A percentile compares a stretch with the other conserved stretches of the same genome.
These are phyloP conservation scores for Trachops cirrhosus DNA, from an alignment of 2,797 vertebrate genomes.

Conservation along the genomic window DNA sequence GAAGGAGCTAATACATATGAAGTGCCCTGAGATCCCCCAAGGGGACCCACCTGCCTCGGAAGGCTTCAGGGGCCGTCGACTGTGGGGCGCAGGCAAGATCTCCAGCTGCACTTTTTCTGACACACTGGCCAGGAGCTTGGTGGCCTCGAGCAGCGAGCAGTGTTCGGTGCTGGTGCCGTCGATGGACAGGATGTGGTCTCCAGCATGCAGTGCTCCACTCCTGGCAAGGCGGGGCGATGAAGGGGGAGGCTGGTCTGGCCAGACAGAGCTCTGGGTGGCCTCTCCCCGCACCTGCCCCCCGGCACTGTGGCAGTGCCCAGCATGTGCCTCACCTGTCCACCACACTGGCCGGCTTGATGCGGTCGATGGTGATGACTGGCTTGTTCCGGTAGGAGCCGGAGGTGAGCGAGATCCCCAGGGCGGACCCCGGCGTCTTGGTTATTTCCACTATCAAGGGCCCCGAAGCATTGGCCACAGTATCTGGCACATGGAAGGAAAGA, in stretches of 20 bases:
- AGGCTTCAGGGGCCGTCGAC: constrained; percentile 87
- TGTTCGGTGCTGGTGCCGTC: constrained; percentile 95
- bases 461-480: constrained; percentile 91
- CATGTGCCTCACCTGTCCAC: constrained; percentile 91
- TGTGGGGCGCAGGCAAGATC: constrained; percentile 92
- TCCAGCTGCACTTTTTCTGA: constrained; percentile 92
- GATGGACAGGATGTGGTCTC: constrained; percentile 96
- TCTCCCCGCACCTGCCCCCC: fast-evolving
- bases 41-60: constrained; percentile 91
- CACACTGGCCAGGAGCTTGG: constrained; percentile 92
- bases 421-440: constrained; percentile 91
- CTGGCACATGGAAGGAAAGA: constrained; percentile 74
- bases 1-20: background rate
- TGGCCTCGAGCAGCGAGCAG: constrained; percentile 94
- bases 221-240: constrained; percentile 70
- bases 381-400: constrained; percentile 91
- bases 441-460: constrained; percentile 96
- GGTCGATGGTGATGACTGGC: constrained; percentile 94
- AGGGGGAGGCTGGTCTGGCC: background rate
- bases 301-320: fast-evolving
- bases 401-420: constrained; percentile 91
- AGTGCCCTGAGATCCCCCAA: background rate
- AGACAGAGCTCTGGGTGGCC: too few relatives aligned
- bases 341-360: constrained; percentile 94
- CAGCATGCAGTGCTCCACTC: constrained; percentile 91